Evolutionary conservation across 64 coral and sea anemone species (phyloP).

Genomic region (Dendrophyllia cribrosa): DNA sequence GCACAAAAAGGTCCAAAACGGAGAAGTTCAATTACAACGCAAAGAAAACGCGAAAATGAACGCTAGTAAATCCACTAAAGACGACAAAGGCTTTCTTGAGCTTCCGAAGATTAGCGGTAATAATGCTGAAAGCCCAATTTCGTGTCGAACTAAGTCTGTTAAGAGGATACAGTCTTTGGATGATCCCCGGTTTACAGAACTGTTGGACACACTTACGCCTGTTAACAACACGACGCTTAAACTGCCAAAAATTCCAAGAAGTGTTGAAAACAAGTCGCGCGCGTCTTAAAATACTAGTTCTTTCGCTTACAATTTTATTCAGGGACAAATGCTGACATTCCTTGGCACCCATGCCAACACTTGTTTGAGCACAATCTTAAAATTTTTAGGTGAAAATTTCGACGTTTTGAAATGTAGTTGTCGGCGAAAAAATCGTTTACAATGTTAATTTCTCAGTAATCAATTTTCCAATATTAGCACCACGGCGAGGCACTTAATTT

Average conservation of each 20-base stretch:
- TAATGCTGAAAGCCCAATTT: background rate
- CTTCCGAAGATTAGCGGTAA: background rate
- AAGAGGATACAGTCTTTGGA: background rate
- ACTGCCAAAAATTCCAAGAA: slow-evolving; percentile 9
- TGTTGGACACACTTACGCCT: slow-evolving; percentile 12
- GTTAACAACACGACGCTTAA: background rate
- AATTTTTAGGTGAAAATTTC: too few relatives aligned
- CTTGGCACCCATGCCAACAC: too few relatives aligned
- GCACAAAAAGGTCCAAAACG: background rate
- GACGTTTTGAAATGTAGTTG: too few relatives aligned
- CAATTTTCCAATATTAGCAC: too few relatives aligned
- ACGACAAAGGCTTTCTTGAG: background rate
- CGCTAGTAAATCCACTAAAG: background rate
- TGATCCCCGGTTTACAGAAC: slow-evolving; percentile 18
- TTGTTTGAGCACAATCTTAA: too few relatives aligned
- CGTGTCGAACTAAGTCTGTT: background rate
- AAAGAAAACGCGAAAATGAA: background rate
- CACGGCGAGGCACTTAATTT: too few relatives aligned
- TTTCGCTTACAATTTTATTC: too few relatives aligned
- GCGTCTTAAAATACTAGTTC: background rate
- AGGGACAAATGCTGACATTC: too few relatives aligned
- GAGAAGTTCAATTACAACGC: background rate
- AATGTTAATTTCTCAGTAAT: too few relatives aligned
- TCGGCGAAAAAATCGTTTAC: too few relatives aligned
- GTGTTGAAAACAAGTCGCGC: background rate